These are phyloP conservation scores for Lanistes nyassanus DNA, from an alignment of 1,140 invertebrate genomes.

Conservation along the genomic window DNA sequence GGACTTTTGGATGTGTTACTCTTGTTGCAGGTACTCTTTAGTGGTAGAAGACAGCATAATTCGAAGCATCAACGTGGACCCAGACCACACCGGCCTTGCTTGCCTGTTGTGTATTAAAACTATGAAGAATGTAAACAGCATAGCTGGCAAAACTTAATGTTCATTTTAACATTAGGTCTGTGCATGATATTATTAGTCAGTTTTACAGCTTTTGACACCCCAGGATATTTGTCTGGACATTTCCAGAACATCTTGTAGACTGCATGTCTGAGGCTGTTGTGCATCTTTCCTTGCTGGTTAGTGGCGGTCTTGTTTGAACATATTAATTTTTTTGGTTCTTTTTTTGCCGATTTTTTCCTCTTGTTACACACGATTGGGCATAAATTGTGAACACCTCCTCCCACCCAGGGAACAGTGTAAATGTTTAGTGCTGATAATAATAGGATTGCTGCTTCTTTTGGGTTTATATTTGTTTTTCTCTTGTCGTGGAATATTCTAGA, in stretches of 20 bases:
- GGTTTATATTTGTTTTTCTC: too few species aligned
- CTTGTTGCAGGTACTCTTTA: slow-evolving; percentile 79
- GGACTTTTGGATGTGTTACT: not conserved
- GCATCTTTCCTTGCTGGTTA: too few species aligned
- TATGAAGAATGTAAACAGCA: slow-evolving; percentile 28
- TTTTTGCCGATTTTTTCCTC: not conserved
- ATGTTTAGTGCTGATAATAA: too few species aligned
- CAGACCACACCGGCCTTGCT: slow-evolving; percentile 86
- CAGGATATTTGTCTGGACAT: not conserved
- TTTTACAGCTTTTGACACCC: not conserved
- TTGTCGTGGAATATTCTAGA: too few species aligned
- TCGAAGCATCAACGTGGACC: slow-evolving; percentile 87
- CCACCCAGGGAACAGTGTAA: not conserved
- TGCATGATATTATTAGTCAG: not conserved
- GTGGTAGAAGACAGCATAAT: slow-evolving; percentile 86
- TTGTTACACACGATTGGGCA: too few species aligned
- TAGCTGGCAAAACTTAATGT: not conserved
- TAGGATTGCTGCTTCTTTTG: too few species aligned
- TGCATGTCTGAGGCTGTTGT: not conserved
- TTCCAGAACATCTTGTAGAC: not conserved
- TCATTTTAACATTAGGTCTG: not conserved
- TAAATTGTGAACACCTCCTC: not conserved
- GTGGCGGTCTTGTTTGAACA: not conserved
- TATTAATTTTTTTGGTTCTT: not conserved
- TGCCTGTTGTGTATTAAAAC: slow-evolving; percentile 61